phyloP scores from a whole-genome alignment of 2,888 invertebrate species.

The Stenolophus ochropezus region DNA sequence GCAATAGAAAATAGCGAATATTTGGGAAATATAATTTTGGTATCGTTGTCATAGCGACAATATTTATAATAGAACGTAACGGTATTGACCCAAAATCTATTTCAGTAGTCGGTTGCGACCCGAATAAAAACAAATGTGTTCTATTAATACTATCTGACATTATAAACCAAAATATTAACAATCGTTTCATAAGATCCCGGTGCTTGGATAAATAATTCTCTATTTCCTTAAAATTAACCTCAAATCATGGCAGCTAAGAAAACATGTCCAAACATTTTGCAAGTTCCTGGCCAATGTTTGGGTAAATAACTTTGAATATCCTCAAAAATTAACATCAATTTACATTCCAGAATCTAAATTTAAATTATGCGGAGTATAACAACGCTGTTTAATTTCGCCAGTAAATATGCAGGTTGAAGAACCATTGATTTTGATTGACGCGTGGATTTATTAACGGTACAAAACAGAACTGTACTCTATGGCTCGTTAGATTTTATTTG shows the following conservation, averaged over 20 bases:
- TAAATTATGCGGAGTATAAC: neutral
- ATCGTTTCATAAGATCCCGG: slow-evolving; percentile 1
- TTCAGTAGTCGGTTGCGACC: slow-evolving; percentile 46
- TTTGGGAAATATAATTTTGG: no score
- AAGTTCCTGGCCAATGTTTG: neutral
- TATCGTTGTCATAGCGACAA: no score
- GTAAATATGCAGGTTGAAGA: neutral
- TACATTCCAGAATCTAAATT: neutral
- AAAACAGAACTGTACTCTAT: slow-evolving; percentile 7
- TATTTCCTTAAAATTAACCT: neutral
- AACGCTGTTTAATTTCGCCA: neutral
- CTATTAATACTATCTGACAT: slow-evolving; percentile 31
- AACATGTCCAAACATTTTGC: neutral
- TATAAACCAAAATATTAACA: slow-evolving; percentile 7
- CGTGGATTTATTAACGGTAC: slow-evolving; percentile 38
- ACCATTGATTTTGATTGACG: slow-evolving; percentile 18
- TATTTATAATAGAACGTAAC: slow-evolving; percentile 52
- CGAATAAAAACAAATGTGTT: slow-evolving; percentile 44
- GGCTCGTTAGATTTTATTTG: slow-evolving; percentile 32
- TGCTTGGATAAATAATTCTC: neutral
- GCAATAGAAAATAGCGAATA: no score
- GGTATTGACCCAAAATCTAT: slow-evolving; percentile 57
- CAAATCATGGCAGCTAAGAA: neutral
- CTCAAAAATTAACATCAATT: neutral
- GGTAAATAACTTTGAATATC: neutral